These are phyloP conservation scores for Xenopus tropicalis DNA, from an alignment of 2,113 vertebrate species.

Conservation along the genomic window UCB_Xtro_10.0 CM004443.2:142868501-142869000, in stretches of 20 bases:
- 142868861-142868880: conserved; percentile 89
- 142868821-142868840: conserved; percentile 65
- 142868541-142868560: not conserved
- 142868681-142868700: not conserved
- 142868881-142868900: conserved; percentile 80
- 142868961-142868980: too few species aligned
- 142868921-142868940: too few species aligned
- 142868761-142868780: conserved; percentile 71
- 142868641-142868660: not conserved
- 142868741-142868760: conserved; percentile 77
- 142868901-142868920: conserved; percentile 76
- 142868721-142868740: conserved; percentile 78
- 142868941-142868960: too few species aligned
- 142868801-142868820: conserved; percentile 64
- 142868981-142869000: too few species aligned
- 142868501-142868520: conserved; percentile 72
- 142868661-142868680: not conserved
- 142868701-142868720: conserved; percentile 61
- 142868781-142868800: conserved; percentile 72
- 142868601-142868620: too few species aligned
- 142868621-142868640: not conserved
- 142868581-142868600: too few species aligned
- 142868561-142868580: not conserved
- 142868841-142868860: conserved; percentile 69
- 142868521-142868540: not conserved